A percentile compares a stretch with the other conserved stretches of the same genome.
These are phyloP conservation scores for Zaprionus kolodkinae DNA, from an alignment of 1,140 invertebrate species.

Conservation along the genomic window DNA sequence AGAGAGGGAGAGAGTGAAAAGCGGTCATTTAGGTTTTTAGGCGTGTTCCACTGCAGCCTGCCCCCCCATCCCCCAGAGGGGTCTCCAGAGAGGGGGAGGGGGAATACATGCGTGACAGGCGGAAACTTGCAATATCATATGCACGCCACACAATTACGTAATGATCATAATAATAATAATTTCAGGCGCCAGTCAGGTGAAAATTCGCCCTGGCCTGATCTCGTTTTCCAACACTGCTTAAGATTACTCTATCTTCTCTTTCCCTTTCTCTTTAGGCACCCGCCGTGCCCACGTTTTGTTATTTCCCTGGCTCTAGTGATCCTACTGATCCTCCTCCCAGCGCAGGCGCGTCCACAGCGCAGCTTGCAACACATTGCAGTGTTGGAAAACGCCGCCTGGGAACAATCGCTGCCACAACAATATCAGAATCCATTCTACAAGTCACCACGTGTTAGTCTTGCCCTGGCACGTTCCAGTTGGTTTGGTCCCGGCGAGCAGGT, in stretches of 20 bases:
- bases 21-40: slow-evolving; percentile 71
- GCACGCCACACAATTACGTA: slow-evolving; percentile 73
- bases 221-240: slow-evolving; percentile 2
- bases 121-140: slow-evolving; percentile 80
- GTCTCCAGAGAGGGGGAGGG: neutral
- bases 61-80: neutral
- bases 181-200: slow-evolving; percentile 24
- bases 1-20: slow-evolving; percentile 42
- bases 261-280: slow-evolving; percentile 40
- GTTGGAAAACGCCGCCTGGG: slow-evolving; percentile 81
- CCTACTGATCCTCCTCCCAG: neutral
- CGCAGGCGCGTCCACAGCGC: slow-evolving; percentile 56
- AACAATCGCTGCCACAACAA: slow-evolving; percentile 80
- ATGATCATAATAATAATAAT: slow-evolving; percentile 64
- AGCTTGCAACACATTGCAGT: slow-evolving; percentile 82
- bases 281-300: slow-evolving; percentile 32
- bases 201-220: slow-evolving; percentile 7
- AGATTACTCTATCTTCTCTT: slow-evolving; percentile 7
- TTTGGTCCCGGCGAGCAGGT: slow-evolving; percentile 86
- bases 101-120: slow-evolving; percentile 72
- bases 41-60: slow-evolving; percentile 25
- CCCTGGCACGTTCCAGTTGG: slow-evolving; percentile 86
- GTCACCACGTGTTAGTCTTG: slow-evolving; percentile 81
- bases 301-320: slow-evolving; percentile 9
- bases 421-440: slow-evolving; percentile 85